Percentiles rank a stretch among this genome's conserved stretches.
phyloP scores from a whole-genome alignment of 2,113 vertebrate genomes.

The Sporophila hypoxantha region DNA sequence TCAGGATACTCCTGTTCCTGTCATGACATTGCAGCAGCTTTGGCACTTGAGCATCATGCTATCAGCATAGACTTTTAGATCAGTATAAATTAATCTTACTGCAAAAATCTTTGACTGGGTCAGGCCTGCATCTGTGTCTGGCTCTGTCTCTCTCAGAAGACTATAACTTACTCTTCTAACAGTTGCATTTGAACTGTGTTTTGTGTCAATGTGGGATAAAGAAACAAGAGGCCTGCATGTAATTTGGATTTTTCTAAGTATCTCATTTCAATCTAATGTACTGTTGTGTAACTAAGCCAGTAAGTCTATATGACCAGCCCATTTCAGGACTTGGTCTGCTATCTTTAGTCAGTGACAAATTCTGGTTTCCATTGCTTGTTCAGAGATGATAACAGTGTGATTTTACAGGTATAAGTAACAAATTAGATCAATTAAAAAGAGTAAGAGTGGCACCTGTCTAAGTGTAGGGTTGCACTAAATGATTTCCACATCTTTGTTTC shows the following conservation, averaged over 20 bases:
- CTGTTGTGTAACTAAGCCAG: slow-evolving; percentile 81
- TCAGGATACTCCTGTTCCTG: not conserved
- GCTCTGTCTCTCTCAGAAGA: not conserved
- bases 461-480: slow-evolving; percentile 87
- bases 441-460: slow-evolving; percentile 83
- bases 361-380: slow-evolving; percentile 75
- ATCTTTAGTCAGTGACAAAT: slow-evolving; percentile 70
- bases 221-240: slow-evolving; percentile 88
- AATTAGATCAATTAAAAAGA: slow-evolving; percentile 97
- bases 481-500: slow-evolving; percentile 86
- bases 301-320: slow-evolving; percentile 76
- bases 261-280: slow-evolving; percentile 85
- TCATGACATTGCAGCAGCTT: not conserved
- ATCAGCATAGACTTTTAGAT: not conserved
- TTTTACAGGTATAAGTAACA: slow-evolving; percentile 93
- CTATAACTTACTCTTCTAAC: slow-evolving; percentile 11
- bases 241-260: slow-evolving; percentile 89
- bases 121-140: not conserved
- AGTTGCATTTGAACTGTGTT: slow-evolving; percentile 81
- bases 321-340: slow-evolving; percentile 63
- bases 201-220: slow-evolving; percentile 80
- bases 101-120: slow-evolving; percentile 14
- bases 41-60: not conserved
- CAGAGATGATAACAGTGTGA: slow-evolving; percentile 81
- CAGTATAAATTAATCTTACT: not conserved